phyloP scores from a whole-genome alignment of 2,888 invertebrate genomes.

The Drosophila borborema region DNA sequence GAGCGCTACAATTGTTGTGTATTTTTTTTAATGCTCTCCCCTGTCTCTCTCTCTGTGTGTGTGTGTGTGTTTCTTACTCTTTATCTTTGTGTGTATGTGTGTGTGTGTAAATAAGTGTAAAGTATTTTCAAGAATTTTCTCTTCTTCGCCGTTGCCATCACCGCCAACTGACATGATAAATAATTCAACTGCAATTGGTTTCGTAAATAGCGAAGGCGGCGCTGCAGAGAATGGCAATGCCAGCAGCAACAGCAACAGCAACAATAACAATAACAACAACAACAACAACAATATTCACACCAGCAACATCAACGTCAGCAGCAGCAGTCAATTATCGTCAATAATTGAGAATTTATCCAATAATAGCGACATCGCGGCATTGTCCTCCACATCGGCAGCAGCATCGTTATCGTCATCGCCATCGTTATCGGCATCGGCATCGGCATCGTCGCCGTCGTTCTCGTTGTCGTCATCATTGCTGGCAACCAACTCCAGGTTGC shows the following conservation, averaged over 20 bases:
- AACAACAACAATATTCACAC: conserved; percentile 40
- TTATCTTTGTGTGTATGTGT: conserved; percentile 27
- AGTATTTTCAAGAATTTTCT: conserved; percentile 77
- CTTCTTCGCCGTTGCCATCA: conserved; percentile 62
- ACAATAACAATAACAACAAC: conserved; percentile 39
- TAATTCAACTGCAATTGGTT: conserved; percentile 79
- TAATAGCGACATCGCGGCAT: conserved; percentile 75
- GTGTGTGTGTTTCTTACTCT: conserved; percentile 43
- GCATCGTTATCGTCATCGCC: conserved; percentile 18
- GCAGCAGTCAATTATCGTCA: conserved; percentile 83
- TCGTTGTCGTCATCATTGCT: conserved; percentile 27
- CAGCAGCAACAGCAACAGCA: conserved; percentile 42
- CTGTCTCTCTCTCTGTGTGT: conserved; percentile 41
- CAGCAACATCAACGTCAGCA: conserved; percentile 52
- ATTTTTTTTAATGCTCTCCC: conserved; percentile 52
- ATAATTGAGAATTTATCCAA: conserved; percentile 85
- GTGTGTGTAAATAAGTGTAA: conserved; percentile 68
- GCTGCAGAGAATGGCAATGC: conserved; percentile 44
- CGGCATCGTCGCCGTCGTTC: conserved; percentile 52
- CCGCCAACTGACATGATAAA: conserved; percentile 76
- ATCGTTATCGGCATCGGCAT: conserved; percentile 20
- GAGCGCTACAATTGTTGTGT: conserved; percentile 46
- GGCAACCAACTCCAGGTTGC: conserved; percentile 25
- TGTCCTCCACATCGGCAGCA: conserved; percentile 52
- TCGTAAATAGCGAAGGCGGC: conserved; percentile 70